Conservation (phyloP, 2,888 invertebrate genomes). For the Drosophila parthenogenetica region DNA sequence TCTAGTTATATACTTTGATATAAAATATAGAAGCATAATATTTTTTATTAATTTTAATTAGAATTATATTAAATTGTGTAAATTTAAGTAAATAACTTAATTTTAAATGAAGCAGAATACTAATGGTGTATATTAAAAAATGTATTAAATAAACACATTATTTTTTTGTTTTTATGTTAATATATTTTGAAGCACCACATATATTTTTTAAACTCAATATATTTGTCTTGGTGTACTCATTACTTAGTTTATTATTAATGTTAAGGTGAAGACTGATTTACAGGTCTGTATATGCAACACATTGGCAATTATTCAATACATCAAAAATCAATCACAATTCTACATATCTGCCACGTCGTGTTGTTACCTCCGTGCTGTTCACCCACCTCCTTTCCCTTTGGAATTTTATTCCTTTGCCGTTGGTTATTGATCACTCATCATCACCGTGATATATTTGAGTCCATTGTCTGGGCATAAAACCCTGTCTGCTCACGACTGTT, state of each 20-base stretch:
- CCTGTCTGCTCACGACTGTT: slow-evolving; percentile 33
- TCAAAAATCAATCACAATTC: slow-evolving; percentile 44
- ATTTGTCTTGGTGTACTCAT: not conserved
- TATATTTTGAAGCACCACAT: no score
- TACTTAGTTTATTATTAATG: not conserved
- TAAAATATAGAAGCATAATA: no score
- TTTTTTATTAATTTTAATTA: no score
- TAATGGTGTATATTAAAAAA: no score
- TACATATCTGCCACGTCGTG: slow-evolving; percentile 37
- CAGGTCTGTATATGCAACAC: not conserved
- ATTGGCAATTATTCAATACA: slow-evolving; percentile 30
- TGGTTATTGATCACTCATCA: slow-evolving; percentile 73
- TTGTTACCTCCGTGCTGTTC: not conserved
- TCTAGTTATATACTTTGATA: no score
- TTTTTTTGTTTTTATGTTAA: no score
- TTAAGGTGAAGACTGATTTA: not conserved
- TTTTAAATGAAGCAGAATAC: no score
- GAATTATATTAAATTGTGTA: no score
- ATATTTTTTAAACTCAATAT: not conserved
- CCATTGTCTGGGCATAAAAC: slow-evolving; percentile 69
- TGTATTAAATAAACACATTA: no score
- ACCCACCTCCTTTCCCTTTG: not conserved
- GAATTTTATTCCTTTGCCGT: not conserved
- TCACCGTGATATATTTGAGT: slow-evolving; percentile 71
- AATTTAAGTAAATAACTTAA: no score